Percentiles rank a stretch among this genome's conserved stretches.
Conservation (phyloP, 2,797 vertebrate genomes). For the Pseudochirops corinnae region DNA sequence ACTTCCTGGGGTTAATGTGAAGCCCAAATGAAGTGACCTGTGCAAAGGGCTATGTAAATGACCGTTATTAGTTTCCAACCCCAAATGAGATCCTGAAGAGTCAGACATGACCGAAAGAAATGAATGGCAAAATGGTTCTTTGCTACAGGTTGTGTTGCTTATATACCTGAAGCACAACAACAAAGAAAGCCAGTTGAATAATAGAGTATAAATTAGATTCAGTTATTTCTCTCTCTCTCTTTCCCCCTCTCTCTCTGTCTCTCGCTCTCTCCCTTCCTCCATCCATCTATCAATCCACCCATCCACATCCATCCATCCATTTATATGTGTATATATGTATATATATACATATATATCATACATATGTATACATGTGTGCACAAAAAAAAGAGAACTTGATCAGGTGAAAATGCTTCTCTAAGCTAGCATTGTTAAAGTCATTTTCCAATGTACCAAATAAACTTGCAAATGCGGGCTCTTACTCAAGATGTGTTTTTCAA, state of each 20-base stretch:
- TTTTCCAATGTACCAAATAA: not conserved
- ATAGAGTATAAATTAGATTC: not conserved
- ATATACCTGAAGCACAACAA: not conserved
- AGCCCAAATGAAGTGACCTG: not conserved
- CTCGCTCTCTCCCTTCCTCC: too few species aligned
- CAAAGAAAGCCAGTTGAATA: not conserved
- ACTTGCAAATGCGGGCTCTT: conserved; percentile 56
- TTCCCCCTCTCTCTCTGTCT: too few species aligned
- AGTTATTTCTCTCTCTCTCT: too few species aligned
- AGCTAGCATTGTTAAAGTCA: not conserved
- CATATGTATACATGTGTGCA: not conserved
- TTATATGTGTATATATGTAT: too few species aligned
- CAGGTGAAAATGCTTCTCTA: not conserved
- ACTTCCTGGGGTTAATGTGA: not conserved
- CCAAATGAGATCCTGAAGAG: not conserved
- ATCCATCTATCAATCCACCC: too few species aligned
- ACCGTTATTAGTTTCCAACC: not conserved
- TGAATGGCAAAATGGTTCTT: not conserved
- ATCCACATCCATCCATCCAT: too few species aligned
- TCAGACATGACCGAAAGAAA: not conserved
- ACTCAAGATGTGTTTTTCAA: conserved; percentile 60
- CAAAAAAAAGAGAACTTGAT: not conserved
- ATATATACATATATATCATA: not conserved
- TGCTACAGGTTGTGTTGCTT: not conserved
- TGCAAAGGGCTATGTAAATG: not conserved